phyloP scores from a whole-genome alignment of 1,140 invertebrate species.

The Maniola jurtina region DNA sequence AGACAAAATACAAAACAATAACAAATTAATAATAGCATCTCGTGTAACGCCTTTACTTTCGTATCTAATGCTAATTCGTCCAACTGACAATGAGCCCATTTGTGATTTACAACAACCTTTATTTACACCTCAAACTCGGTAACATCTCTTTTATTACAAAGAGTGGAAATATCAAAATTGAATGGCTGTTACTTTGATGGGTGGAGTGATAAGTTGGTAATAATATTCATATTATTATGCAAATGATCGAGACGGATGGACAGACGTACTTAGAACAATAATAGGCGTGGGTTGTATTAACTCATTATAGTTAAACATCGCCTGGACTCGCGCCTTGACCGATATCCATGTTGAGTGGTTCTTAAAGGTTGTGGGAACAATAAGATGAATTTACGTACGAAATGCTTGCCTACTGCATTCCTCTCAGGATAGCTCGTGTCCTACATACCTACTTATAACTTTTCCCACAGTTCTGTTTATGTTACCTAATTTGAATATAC shows the following conservation, averaged over 20 bases:
- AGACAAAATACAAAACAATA: constrained; percentile 21
- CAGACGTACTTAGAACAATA: constrained; percentile 69
- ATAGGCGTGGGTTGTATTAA: constrained; percentile 67
- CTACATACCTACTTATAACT: no score
- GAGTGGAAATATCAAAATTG: constrained; percentile 26
- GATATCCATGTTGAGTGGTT: constrained; percentile 61
- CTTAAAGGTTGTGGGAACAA: constrained; percentile 45
- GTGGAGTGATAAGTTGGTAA: constrained; percentile 29
- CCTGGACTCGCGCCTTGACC: constrained; percentile 70
- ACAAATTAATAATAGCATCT: constrained; percentile 32
- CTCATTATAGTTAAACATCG: constrained; percentile 59
- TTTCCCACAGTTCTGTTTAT: no score
- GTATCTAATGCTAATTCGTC: constrained; percentile 72
- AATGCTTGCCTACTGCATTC: constrained; percentile 20
- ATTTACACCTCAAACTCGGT: constrained; percentile 19
- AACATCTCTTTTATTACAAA: constrained; percentile 23
- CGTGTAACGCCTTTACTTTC: constrained; percentile 54
- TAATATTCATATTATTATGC: constrained; percentile 69
- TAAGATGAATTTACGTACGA: constrained; percentile 6
- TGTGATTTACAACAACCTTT: constrained; percentile 43
- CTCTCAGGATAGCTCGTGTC: constrained; percentile 5
- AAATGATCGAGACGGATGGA: constrained; percentile 55
- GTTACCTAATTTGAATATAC: no score
- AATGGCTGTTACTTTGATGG: constrained; percentile 9
- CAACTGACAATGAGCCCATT: constrained; percentile 71